Evolutionary conservation across 2,888 invertebrate genomes (phyloP), one percentile per base, ranked within the genome.

Genomic region (Agrochola lota): DNA sequence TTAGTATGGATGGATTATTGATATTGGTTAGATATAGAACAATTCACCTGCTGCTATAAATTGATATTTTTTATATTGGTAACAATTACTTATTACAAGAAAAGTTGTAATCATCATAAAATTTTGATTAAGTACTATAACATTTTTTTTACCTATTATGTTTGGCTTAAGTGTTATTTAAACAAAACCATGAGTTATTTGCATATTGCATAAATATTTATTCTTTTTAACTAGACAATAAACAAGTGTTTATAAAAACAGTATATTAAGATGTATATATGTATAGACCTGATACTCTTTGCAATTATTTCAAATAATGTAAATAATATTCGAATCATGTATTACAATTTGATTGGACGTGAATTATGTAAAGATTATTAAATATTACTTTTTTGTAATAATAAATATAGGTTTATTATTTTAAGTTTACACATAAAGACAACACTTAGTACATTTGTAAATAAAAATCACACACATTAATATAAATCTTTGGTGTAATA

Each of bases 131-230:
- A 49, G 7, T 62, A 52, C 52, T 8, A 52, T 52, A n/a, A 52
- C 20, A 52, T 52, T 20, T 20, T 52, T 30, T 7, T 5, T 43
- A 11, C 0, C 4, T 20, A 4, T 20, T n/a, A 11, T 12, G 55
- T 30, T 49, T 49, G 43, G 40, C 17, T 17, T 57, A 64, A 30
- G 17, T 57, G 1, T 40, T 52, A 64, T 9, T 60, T 4, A 83
- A 64, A 74, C 11, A 75, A 78, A 66, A 75, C n/a, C n/a, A 70
- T n/a, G 23, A 66, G 0, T 59, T 72, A 17, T 81, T 80, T 73
- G 72, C 75, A 80, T 79, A 83, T 80, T 73, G 72, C 75, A 80
- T 79, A 84, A 84, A 81, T 82, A 82, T 87, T 87, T 87, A 86
- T 81, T 85, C 73, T 63, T 69, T 43, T 9, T 80, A 80, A 68